Percentiles rank a stretch among this genome's conserved stretches.
Evolutionary conservation across 2,797 vertebrate genomes (phyloP).

Genomic region (Sebastes taczanowskii): DNA sequence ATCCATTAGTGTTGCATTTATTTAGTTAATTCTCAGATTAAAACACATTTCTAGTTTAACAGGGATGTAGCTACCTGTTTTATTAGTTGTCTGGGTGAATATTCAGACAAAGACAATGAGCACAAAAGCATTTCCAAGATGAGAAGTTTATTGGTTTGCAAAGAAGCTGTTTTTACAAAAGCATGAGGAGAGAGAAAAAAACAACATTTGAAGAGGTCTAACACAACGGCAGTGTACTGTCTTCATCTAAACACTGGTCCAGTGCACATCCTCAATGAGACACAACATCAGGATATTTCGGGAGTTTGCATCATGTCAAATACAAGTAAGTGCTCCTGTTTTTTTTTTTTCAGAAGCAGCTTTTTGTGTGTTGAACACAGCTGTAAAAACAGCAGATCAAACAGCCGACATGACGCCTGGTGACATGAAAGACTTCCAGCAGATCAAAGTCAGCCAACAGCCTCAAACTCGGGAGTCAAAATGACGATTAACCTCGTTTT

Average conservation of each 20-base stretch:
- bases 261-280: constrained; percentile 5
- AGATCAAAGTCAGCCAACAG: neutral
- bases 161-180: constrained; percentile 70
- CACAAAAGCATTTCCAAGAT: constrained; percentile 31
- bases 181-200: constrained; percentile 13
- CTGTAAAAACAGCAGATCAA: constrained; percentile 14
- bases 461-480: constrained; percentile 10
- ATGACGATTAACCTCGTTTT: constrained; percentile 1
- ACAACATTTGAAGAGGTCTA: neutral
- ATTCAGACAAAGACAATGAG: constrained; percentile 1
- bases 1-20: neutral
- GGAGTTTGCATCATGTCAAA: neutral
- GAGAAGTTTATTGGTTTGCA: constrained; percentile 71
- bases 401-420: neutral
- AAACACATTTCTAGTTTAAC: neutral
- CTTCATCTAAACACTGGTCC: constrained; percentile 34
- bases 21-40: neutral
- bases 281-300: neutral
- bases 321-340: neutral
- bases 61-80: neutral
- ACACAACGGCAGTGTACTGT: constrained; percentile 15
- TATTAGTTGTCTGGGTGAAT: neutral
- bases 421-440: constrained; percentile 5
- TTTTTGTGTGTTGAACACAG: neutral
- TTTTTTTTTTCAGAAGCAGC: neutral